A percentile compares a stretch with the other conserved stretches of the same genome.
These are phyloP conservation scores for Tricholauxania praeusta DNA, from an alignment of 2,888 invertebrate genomes.

Conservation along the genomic window DNA sequence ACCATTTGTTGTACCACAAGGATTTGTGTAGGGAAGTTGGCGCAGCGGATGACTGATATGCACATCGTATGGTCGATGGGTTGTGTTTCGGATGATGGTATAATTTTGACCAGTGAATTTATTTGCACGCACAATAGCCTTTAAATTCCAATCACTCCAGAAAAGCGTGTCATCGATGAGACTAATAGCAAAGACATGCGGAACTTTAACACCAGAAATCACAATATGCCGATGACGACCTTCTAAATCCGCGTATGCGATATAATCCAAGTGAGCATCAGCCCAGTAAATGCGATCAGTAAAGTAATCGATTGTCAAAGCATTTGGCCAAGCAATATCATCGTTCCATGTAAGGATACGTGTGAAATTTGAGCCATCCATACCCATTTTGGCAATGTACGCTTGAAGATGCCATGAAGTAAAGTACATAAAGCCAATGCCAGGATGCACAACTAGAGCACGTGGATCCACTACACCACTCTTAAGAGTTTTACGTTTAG, in stretches of 20 bases:
- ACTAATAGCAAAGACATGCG: constrained; percentile 95
- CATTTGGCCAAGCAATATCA: constrained; percentile 99
- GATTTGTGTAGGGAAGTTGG: constrained; percentile 87
- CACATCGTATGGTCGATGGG: constrained; percentile 94
- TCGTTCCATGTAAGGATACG: constrained; percentile 91
- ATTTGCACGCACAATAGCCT: constrained; percentile 90
- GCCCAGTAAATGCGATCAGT: constrained; percentile 97
- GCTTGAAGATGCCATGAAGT: constrained; percentile 97
- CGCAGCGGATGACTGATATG: constrained; percentile 91
- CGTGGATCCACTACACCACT: constrained; percentile 93
- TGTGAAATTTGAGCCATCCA: constrained; percentile 95
- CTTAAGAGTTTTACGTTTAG: constrained; percentile 88
- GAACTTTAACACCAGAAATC: constrained; percentile 83
- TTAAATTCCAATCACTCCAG: constrained; percentile 99
- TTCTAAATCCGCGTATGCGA: constrained; percentile 94
- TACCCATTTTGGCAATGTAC: constrained; percentile 95
- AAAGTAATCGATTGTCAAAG: constrained; percentile 95
- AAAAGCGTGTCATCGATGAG: constrained; percentile 94
- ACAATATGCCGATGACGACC: constrained; percentile 88
- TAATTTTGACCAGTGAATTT: constrained; percentile 89
- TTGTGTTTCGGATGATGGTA: constrained; percentile 85
- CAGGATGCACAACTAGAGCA: constrained; percentile 95
- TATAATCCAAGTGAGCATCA: constrained; percentile 97
- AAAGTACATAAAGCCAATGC: constrained; percentile 92
- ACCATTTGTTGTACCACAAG: constrained; percentile 92